Conservation (phyloP, 2,113 vertebrate genomes). For the Alligator mississippiensis region DNA sequence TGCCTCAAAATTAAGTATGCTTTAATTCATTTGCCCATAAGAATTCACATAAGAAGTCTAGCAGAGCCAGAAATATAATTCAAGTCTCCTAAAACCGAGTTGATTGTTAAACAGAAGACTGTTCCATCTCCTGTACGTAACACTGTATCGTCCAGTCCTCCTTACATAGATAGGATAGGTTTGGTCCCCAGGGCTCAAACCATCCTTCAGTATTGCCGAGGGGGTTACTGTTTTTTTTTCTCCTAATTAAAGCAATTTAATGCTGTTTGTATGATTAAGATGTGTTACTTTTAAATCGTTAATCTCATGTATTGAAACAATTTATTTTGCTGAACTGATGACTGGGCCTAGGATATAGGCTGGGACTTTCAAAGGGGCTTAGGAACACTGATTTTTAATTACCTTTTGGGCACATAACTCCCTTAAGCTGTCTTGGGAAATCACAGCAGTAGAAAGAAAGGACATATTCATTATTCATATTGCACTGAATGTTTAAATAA, state of each 20-base stretch:
- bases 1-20: neutral
- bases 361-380: neutral
- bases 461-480: rapidly evolving
- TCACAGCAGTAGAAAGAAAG: neutral
- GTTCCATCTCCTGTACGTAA: rapidly evolving
- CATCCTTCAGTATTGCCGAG: neutral
- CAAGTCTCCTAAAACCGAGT: no score
- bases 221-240: neutral
- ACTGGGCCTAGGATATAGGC: neutral
- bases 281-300: rapidly evolving
- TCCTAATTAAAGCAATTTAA: neutral
- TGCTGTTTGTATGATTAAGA: neutral
- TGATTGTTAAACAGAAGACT: neutral
- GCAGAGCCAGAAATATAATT: neutral
- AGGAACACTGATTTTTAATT: neutral
- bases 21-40: neutral
- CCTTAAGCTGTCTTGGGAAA: rapidly evolving
- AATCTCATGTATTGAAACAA: neutral
- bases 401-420: neutral
- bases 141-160: rapidly evolving
- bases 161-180: rapidly evolving
- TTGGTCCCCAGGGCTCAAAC: neutral
- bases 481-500: neutral
- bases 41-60: neutral
- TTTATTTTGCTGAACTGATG: neutral